These are phyloP conservation scores for Rhea americana DNA, from an alignment of 2,113 vertebrate genomes.

Conservation along the genomic window DNA sequence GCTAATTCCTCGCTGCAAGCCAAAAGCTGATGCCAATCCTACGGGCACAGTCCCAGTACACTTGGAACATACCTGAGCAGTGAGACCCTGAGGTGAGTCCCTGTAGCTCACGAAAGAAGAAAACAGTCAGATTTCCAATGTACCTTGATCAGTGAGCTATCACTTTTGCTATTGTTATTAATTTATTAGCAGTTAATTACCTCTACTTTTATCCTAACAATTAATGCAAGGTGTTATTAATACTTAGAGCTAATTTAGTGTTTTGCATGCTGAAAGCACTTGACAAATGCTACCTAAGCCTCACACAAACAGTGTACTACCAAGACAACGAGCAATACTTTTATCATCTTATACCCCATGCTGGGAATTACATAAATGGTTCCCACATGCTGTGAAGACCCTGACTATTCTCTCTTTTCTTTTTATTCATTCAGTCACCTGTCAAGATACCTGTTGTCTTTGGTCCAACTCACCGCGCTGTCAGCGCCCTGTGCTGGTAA, in stretches of 20 bases:
- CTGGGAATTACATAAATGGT: background rate
- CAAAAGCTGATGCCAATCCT: background rate
- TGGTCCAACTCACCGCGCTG: background rate
- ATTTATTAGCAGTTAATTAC: slow-evolving; percentile 9
- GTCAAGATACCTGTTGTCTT: background rate
- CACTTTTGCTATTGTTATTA: background rate
- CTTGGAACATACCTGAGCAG: background rate
- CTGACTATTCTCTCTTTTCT: background rate
- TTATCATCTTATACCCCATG: background rate
- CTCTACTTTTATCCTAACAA: background rate
- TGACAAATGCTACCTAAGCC: background rate
- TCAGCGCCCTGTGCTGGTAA: background rate
- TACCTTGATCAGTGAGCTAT: background rate
- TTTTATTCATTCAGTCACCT: background rate
- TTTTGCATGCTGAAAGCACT: background rate
- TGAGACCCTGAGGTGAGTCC: background rate
- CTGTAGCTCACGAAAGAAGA: background rate
- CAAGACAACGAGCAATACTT: background rate
- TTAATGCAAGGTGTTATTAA: background rate
- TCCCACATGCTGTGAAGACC: background rate
- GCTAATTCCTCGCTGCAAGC: background rate
- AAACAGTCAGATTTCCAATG: background rate
- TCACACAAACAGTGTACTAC: background rate
- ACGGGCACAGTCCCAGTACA: background rate
- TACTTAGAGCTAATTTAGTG: background rate